Conservation (phyloP, 2,113 vertebrate genomes). For the Ptyas mucosa region DNA sequence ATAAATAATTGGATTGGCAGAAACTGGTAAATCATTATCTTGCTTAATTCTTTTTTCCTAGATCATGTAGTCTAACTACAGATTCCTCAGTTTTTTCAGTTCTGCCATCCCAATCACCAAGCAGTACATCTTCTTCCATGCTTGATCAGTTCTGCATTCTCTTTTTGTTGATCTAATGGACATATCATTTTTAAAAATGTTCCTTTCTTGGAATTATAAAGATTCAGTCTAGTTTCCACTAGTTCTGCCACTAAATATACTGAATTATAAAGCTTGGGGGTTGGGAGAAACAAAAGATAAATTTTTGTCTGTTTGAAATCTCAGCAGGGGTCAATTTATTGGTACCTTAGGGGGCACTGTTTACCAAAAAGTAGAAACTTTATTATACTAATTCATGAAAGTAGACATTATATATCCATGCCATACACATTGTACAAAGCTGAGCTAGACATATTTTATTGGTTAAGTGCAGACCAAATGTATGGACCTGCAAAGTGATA, state of each 20-base stretch:
- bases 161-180: neutral
- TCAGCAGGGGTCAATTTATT: neutral
- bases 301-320: neutral
- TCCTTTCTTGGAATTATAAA: neutral
- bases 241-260: neutral
- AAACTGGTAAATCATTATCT: neutral
- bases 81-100: neutral
- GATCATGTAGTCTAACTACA: neutral
- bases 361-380: neutral
- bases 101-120: neutral
- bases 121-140: neutral
- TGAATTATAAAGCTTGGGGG: neutral
- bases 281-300: neutral
- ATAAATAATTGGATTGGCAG: neutral
- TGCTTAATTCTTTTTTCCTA: neutral
- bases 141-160: neutral
- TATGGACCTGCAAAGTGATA: slow-evolving; percentile 9
- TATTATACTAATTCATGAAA: neutral
- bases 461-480: neutral
- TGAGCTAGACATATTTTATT: neutral
- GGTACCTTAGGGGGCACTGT: neutral
- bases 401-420: neutral
- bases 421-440: fast-evolving
- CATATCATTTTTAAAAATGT: neutral
- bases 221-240: neutral